phyloP scores from a whole-genome alignment of 2,888 invertebrate species.

The Rhagophthalmus giganteus region DNA sequence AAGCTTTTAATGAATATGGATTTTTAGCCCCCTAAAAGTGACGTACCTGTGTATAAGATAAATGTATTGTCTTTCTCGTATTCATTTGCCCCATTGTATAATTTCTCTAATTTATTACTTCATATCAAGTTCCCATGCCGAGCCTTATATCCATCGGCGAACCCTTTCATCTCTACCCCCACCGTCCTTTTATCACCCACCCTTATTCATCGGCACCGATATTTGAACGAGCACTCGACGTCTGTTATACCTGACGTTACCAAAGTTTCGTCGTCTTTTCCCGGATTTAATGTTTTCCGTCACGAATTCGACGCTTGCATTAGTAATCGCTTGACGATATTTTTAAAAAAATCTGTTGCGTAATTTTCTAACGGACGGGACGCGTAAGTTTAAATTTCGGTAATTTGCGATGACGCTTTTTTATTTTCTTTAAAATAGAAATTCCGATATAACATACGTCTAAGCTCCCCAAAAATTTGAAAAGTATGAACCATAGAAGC shows the following conservation, averaged over 20 bases:
- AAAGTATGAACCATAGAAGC: constrained; percentile 31
- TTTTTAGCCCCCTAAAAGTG: constrained; percentile 31
- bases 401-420: background rate
- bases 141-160: constrained; percentile 39
- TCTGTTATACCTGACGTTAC: constrained; percentile 12
- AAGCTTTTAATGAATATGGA: constrained; percentile 35
- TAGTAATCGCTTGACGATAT: too few species aligned
- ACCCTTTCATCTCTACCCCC: constrained; percentile 39
- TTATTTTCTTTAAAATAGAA: background rate
- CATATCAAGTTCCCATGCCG: constrained; percentile 42
- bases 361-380: too few species aligned
- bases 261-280: too few species aligned
- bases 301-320: too few species aligned
- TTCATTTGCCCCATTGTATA: constrained; percentile 43
- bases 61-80: constrained; percentile 44
- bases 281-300: too few species aligned
- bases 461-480: constrained; percentile 19
- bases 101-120: constrained; percentile 47
- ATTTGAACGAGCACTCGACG: constrained; percentile 30
- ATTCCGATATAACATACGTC: constrained; percentile 10
- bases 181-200: constrained; percentile 25
- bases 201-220: constrained; percentile 24
- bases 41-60: constrained; percentile 37
- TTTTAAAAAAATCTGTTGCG: too few species aligned
- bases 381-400: too few species aligned